These are phyloP conservation scores for Metalampra italica DNA, from an alignment of 2,888 invertebrate genomes.

Conservation along the genomic window DNA sequence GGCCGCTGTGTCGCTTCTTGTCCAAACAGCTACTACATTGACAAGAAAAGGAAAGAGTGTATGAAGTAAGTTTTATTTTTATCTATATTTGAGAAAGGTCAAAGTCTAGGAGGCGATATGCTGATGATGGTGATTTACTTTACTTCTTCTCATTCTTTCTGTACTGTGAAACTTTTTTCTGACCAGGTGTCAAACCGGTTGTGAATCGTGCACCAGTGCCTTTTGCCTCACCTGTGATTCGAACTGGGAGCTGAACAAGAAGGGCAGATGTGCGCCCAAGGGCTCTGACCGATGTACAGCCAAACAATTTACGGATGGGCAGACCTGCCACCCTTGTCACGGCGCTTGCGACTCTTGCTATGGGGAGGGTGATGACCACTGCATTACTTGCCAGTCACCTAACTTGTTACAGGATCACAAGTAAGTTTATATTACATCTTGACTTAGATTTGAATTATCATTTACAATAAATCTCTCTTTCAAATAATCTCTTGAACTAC, in stretches of 20 bases:
- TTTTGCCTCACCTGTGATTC: slow-evolving; percentile 86
- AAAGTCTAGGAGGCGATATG: too few relatives aligned
- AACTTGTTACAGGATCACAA: slow-evolving; percentile 82
- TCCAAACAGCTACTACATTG: slow-evolving; percentile 85
- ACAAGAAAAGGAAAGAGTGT: slow-evolving; percentile 89
- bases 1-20: slow-evolving; percentile 86
- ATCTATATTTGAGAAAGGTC: neutral
- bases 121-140: too few relatives aligned
- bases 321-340: slow-evolving; percentile 86
- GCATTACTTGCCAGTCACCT: slow-evolving; percentile 86
- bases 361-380: slow-evolving; percentile 84
- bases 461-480: neutral
- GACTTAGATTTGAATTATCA: neutral
- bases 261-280: slow-evolving; percentile 84
- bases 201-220: slow-evolving; percentile 84
- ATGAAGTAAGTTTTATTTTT: slow-evolving; percentile 68
- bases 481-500: too few relatives aligned
- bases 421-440: slow-evolving; percentile 30
- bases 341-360: slow-evolving; percentile 90
- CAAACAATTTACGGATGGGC: slow-evolving; percentile 80
- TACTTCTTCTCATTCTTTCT: too few relatives aligned
- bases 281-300: slow-evolving; percentile 84
- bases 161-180: too few relatives aligned
- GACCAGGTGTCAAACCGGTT: slow-evolving; percentile 84
- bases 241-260: slow-evolving; percentile 87